Evolutionary conservation across 2,888 invertebrate species (phyloP), one percentile per base, ranked within the genome.

Genomic region (Trissoscelio sp.): DNA sequence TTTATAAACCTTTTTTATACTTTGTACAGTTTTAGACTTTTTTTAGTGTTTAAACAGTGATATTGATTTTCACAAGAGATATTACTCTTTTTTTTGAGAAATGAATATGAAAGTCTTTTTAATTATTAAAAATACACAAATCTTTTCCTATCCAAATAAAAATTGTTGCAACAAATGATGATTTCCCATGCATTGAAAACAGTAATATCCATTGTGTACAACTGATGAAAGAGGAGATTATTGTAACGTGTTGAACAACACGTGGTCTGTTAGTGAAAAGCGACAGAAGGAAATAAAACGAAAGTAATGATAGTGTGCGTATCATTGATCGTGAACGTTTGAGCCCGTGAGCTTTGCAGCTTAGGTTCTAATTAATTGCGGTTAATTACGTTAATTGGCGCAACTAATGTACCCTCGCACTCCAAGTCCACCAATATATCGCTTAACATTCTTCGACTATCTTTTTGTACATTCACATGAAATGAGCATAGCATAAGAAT

Each of bases 351-450:
- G 14, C 51, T 51, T 37, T 55, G n/a, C 64, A 14, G 53, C 73
- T 74, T 74, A 53, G 64, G 16, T 55, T 48, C 39, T 74, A 66
- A 74, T 74, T 66, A 74, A 74, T 74, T 46, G 57, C 37, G 14
- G 22, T 74, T 66, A 74, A 74, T 74, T 64, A 74, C 57, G 57
- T 66, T 66, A 74, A 74, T 74, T 66, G 66, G 51, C 51, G 7
- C 51, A 51, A 51, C 24, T 51, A 51, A 51, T 51, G 51, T 24
- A 51, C 44, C 22, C 62, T 62, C 46, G 62, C 62, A 9, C 62
- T 62, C 24, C 6, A 14, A 12, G 60, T 24, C 44, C 44, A 42
- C 48, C 20, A 48, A 22, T 22, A 48, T 22, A 48, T 48, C 48
- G 48, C n/a, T 48, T 48, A 48, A 22, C 22, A 48, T 48, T 48